These are phyloP conservation scores for Euura lappo DNA, from an alignment of 1,140 invertebrate genomes.

Conservation along the genomic window DNA sequence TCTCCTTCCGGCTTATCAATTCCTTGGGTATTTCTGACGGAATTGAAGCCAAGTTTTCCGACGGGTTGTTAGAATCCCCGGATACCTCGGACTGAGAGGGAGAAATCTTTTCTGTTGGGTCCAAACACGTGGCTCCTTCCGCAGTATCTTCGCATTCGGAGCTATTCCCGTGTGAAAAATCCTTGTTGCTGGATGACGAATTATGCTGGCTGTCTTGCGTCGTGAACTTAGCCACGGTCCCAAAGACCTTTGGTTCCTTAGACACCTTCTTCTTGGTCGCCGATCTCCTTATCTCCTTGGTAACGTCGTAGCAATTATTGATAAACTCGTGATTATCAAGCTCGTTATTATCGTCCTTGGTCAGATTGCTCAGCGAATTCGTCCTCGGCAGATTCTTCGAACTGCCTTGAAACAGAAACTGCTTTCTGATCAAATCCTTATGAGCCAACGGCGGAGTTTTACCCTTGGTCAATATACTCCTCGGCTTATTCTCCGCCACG, in stretches of 20 bases:
- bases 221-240: background rate
- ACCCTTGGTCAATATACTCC: background rate
- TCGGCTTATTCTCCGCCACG: background rate
- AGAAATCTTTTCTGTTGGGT: too few species aligned
- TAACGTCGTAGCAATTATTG: slow-evolving; percentile 17
- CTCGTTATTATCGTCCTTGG: background rate
- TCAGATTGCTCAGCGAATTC: background rate
- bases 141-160: background rate
- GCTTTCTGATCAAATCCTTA: slow-evolving; percentile 30
- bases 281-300: slow-evolving; percentile 15
- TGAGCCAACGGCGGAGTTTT: slow-evolving; percentile 26
- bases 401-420: slow-evolving; percentile 21
- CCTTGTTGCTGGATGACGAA: background rate
- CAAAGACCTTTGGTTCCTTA: slow-evolving; percentile 18
- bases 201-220: background rate
- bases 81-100: background rate
- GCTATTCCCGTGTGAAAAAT: background rate
- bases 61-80: background rate
- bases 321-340: slow-evolving; percentile 20
- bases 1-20: background rate
- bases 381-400: background rate
- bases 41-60: background rate
- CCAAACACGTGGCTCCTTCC: background rate
- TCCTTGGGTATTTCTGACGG: background rate
- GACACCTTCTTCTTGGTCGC: slow-evolving; percentile 32